Base-by-base conservation (phyloP, 2,888 invertebrate species). In the Acleris literana region DNA sequence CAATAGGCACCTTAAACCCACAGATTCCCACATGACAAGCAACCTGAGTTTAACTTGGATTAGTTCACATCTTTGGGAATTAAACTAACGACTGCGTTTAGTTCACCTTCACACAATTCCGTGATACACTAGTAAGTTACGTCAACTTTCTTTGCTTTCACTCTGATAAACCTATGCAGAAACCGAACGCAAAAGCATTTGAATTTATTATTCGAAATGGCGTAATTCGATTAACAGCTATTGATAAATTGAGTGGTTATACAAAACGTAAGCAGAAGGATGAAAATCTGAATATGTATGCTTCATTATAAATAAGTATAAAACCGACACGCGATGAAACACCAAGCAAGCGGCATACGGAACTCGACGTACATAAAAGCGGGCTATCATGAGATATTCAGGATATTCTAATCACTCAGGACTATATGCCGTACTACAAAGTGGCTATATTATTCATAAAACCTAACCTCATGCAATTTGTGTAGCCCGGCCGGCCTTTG, bases 371-470 rank as follows among this genome's bases (percentile, higher is more conserved):
- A 46, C 54, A 18, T 60, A 54, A 49, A 49, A 20, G 46, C 43
- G 22, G 46, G 5, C 25, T 13, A n/a, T 20, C 11, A 22, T 18
- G n/a, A 44, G 43, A 49, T 43, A 59, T 64, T 57, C 57, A 57
- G 46, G 5, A 57, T 57, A 57, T 57, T 60, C 18, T 43, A 54
- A 64, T 48, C 46, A 13, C 64, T 20, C 25, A 22, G 18, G 53
- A 18, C 48, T 25, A 49, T 22, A 51, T 33, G 48, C 54, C 58
- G 17, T 48, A 53, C 25, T 48, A 49, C 44, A 44, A 55, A 33
- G 53, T 57, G 17, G n/a, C 29, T 70, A 72, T 76, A 79, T 85
- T 87, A 86, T 87, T 86, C 84, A 85, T 84, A 80, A 79, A 84
- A 83, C 80, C 75, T 79, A 62, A 75, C 77, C 53, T 62, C 60